These are phyloP conservation scores for Aphaenogaster ashmeadi DNA, from an alignment of 1,140 invertebrate species.

Conservation along the genomic window DNA sequence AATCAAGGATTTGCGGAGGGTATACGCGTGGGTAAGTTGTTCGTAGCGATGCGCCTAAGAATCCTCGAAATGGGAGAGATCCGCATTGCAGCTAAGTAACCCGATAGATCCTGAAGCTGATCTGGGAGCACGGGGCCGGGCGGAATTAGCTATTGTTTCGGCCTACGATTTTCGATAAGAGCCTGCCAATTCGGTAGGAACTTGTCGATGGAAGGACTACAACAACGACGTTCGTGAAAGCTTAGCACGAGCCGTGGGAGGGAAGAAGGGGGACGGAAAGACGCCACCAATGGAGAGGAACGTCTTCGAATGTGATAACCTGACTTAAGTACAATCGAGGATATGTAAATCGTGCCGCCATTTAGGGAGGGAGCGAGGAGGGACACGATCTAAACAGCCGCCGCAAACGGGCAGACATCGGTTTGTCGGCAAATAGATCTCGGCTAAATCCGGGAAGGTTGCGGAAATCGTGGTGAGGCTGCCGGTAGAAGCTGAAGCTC, in stretches of 20 bases:
- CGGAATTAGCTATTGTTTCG: constrained; percentile 74
- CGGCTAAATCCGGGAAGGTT: constrained; percentile 62
- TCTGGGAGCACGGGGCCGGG: constrained; percentile 39
- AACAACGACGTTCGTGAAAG: constrained; percentile 39
- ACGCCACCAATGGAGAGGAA: constrained; percentile 25
- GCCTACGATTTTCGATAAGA: constrained; percentile 69
- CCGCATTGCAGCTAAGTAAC: constrained; percentile 75
- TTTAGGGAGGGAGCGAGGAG: neutral
- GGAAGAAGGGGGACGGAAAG: neutral
- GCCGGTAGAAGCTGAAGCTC: constrained; percentile 4
- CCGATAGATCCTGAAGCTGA: constrained; percentile 69
- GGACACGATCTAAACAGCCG: constrained; percentile 70
- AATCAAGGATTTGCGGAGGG: constrained; percentile 65
- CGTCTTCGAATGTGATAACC: constrained; percentile 58
- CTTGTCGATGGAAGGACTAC: constrained; percentile 57
- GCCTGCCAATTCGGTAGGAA: constrained; percentile 62
- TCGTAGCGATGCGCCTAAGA: constrained; percentile 45
- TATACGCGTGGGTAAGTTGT: constrained; percentile 48
- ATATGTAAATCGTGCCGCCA: constrained; percentile 67
- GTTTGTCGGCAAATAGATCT: constrained; percentile 75
- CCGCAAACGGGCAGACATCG: constrained; percentile 65
- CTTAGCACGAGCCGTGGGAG: neutral
- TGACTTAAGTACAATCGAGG: constrained; percentile 61
- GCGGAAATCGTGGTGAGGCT: constrained; percentile 15
- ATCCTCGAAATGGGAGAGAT: constrained; percentile 64